phyloP scores from a whole-genome alignment of 1,140 invertebrate genomes.

The Sitodiplosis mosellana region DNA sequence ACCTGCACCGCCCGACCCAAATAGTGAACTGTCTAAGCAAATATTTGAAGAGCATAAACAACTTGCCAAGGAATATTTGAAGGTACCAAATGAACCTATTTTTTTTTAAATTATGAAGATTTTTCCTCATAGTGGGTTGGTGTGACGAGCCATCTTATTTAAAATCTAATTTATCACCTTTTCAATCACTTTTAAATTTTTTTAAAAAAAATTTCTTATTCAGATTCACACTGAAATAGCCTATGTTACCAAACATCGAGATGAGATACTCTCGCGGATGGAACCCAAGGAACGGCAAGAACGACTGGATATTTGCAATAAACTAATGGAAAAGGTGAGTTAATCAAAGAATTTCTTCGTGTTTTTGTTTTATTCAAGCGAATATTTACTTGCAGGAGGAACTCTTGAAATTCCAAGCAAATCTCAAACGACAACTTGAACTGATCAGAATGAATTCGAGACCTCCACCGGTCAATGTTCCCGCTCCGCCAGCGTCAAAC shows the following conservation, averaged over 20 bases:
- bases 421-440: conserved; percentile 40
- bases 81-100: too few species aligned
- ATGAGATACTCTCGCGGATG: conserved; percentile 43
- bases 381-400: conserved; percentile 30
- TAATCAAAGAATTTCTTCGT: background rate
- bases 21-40: conserved; percentile 52
- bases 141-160: too few species aligned
- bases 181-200: conserved; percentile 16
- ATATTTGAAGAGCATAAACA: conserved; percentile 75
- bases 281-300: conserved; percentile 40
- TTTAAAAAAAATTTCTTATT: too few species aligned
- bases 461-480: background rate
- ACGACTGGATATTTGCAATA: conserved; percentile 33
- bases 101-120: background rate
- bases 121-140: too few species aligned
- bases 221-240: conserved; percentile 63
- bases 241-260: conserved; percentile 44
- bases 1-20: conserved; percentile 60
- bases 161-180: conserved; percentile 2
- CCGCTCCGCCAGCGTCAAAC: too few species aligned
- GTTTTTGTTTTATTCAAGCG: conserved; percentile 1
- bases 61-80: conserved; percentile 53
- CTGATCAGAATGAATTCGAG: conserved; percentile 22
- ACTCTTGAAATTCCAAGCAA: conserved; percentile 39
- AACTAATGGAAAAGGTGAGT: conserved; percentile 47